Evolutionary conservation across 2,888 invertebrate genomes (phyloP), one percentile per base, ranked within the genome.

Genomic region (Leucozona laternaria): DNA sequence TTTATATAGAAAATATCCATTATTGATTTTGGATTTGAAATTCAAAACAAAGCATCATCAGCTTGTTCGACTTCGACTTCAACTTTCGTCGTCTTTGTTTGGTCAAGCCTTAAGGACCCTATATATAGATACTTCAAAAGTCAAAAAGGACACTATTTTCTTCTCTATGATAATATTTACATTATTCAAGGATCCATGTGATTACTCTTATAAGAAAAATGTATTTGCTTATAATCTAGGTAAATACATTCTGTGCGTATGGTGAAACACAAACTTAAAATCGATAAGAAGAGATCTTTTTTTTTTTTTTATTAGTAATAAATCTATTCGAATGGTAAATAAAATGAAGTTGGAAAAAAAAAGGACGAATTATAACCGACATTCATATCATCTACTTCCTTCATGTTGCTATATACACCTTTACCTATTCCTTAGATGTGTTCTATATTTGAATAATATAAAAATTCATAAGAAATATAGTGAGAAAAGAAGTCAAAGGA

Each of bases 241-340:
- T 57, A 60, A 22, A 40, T 40, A 40, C 15, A 72, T 20, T 43
- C 73, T 73, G 82, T 43, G 78, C n/a, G 31, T 45, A 53, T 81
- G 28, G 31, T 48, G 11, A 72, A 66, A 75, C 28, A 75, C 31
- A 76, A 70, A 75, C 55, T 71, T 17, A 22, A 31, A 53, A 31
- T 25, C 37, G 22, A 53, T 66, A 64, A 50, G 50, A 50, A 71
- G 70, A 53, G 17, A 75, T 17, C 43, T 37, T 34, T 40, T 57
- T 34, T 31, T 55, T 31, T 7, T 28, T 13, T 31, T 50, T 34
- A 13, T 31, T 58, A 37, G 57, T 77, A 62, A 62, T 85, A 85
- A 85, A 85, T 85, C 85, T 78, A 81, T 85, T 72, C 77, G 53
- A 76, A 72, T 20, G 66, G 66, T 4, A 55, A 55, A 28, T 37